These are phyloP conservation scores for Lepidocyrtinus sp. DNA, from an alignment of 2,888 invertebrate species.

Conservation along the genomic window DNA sequence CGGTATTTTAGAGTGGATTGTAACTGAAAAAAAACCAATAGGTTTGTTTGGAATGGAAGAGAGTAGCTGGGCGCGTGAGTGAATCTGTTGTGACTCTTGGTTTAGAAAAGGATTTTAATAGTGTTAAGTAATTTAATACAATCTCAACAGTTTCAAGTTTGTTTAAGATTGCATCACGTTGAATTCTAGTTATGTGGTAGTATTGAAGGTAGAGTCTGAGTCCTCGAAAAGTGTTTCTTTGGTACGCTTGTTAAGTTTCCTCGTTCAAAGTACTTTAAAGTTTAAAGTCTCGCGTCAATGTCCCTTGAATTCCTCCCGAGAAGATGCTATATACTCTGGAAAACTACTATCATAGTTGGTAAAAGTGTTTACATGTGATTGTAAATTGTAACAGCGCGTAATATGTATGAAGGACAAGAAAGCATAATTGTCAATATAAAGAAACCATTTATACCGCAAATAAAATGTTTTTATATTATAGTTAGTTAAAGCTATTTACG, in stretches of 20 bases:
- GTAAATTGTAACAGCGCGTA: too few species aligned
- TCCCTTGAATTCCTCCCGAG: slow-evolving; percentile 26
- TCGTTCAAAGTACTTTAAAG: slow-evolving; percentile 37
- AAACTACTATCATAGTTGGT: background rate
- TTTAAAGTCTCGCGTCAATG: too few species aligned
- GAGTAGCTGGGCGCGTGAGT: background rate
- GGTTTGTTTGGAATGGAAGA: slow-evolving; percentile 2
- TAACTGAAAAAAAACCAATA: background rate
- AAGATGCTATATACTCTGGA: too few species aligned
- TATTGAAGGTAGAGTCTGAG: too few species aligned
- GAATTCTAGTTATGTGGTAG: too few species aligned
- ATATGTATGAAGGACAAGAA: background rate
- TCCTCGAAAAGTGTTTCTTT: too few species aligned
- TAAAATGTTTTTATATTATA: slow-evolving; percentile 36
- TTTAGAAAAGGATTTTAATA: too few species aligned
- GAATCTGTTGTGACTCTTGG: too few species aligned
- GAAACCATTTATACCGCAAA: slow-evolving; percentile 36
- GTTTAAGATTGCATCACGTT: too few species aligned
- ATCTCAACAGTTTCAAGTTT: too few species aligned
- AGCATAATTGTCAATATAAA: background rate
- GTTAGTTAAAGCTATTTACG: background rate
- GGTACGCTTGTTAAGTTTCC: slow-evolving; percentile 45
- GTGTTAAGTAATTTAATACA: too few species aligned
- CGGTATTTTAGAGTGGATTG: too few species aligned
- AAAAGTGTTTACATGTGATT: slow-evolving; percentile 13